Percentiles rank a stretch among this genome's conserved stretches.
Evolutionary conservation across 1,140 invertebrate genomes (phyloP).

Genomic region (Drosophila ficusphila): DNA sequence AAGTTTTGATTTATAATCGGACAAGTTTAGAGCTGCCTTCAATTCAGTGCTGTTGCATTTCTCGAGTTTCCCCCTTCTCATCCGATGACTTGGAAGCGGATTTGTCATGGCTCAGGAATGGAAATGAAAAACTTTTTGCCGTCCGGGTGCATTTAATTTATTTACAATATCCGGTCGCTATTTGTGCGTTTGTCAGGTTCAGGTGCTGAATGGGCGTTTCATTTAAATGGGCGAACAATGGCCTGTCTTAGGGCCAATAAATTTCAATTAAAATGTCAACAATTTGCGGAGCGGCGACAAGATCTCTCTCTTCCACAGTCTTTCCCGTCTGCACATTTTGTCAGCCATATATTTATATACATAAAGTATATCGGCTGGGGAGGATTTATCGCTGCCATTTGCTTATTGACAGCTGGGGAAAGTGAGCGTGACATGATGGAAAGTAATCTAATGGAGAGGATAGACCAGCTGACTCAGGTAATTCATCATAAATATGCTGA

Average conservation of each 20-base stretch:
- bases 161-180: constrained; percentile 35
- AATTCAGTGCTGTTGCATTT: constrained; percentile 38
- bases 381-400: constrained; percentile 72
- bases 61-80: constrained; percentile 5
- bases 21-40: constrained; percentile 66
- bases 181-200: constrained; percentile 5
- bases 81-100: constrained; percentile 8
- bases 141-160: constrained; percentile 26
- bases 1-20: constrained; percentile 76
- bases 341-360: not conserved
- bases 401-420: constrained; percentile 74
- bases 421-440: constrained; percentile 60
- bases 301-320: constrained; percentile 38
- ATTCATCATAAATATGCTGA: constrained; percentile 70
- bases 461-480: constrained; percentile 51
- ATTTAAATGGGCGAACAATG: constrained; percentile 15
- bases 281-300: constrained; percentile 38
- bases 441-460: constrained; percentile 58
- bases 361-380: not conserved
- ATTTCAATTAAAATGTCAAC: constrained; percentile 73
- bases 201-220: constrained; percentile 21
- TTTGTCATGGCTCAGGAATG: constrained; percentile 24
- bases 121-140: constrained; percentile 27
- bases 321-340: constrained; percentile 27
- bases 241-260: constrained; percentile 23